Conservation (phyloP, 2,888 invertebrate genomes). For the Agonopterix heracliana region DNA sequence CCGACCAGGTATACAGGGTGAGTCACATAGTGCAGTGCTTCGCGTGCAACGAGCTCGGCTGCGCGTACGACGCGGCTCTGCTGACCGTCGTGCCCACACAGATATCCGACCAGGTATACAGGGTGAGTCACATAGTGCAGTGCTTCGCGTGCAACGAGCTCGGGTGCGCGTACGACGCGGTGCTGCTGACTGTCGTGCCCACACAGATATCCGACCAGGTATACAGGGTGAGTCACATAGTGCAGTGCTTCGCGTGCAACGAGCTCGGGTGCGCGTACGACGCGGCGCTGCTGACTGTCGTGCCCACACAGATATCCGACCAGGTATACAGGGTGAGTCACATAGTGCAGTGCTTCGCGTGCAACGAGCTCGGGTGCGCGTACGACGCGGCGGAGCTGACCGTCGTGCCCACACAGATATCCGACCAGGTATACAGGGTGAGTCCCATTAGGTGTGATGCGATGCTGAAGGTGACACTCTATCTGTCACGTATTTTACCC, state of each 20-base stretch:
- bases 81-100: constrained; percentile 87
- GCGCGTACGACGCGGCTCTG: constrained; percentile 82
- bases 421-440: neutral
- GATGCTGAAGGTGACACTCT: neutral
- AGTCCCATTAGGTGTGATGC: neutral
- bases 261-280: constrained; percentile 84
- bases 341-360: too few relatives aligned
- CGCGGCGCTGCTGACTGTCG: constrained; percentile 83
- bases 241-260: constrained; percentile 93
- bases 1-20: constrained; percentile 76
- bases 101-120: constrained; percentile 78
- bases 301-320: constrained; percentile 84
- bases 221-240: too few relatives aligned
- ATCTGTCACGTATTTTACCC: neutral
- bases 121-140: constrained; percentile 90
- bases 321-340: too few relatives aligned
- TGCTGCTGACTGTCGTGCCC: constrained; percentile 85
- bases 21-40: constrained; percentile 93
- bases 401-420: too few relatives aligned
- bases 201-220: constrained; percentile 82
- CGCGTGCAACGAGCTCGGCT: constrained; percentile 86
- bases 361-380: too few relatives aligned
- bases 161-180: constrained; percentile 84
- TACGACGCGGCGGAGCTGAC: too few relatives aligned
- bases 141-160: constrained; percentile 90